These are phyloP conservation scores for Lineus longissimus DNA, from an alignment of 1,140 invertebrate genomes.

Conservation along the genomic window DNA sequence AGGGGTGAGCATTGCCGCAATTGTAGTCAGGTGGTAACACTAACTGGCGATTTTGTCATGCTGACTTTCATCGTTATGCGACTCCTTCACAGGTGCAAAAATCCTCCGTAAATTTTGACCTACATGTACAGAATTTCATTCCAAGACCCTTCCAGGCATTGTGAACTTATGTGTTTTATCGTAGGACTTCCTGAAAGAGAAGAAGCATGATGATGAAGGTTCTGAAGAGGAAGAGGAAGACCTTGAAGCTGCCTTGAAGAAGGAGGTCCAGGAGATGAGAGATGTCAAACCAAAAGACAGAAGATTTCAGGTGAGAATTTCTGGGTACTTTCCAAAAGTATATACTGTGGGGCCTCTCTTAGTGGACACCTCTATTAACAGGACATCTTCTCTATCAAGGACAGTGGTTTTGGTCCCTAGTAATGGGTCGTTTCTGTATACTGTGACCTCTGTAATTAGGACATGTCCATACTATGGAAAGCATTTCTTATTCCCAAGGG, in stretches of 20 bases:
- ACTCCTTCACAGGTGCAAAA: background rate
- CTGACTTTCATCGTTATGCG: background rate
- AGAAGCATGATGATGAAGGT: slow-evolving; percentile 27
- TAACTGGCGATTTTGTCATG: background rate
- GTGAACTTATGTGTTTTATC: too few relatives aligned
- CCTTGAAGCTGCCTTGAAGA: slow-evolving; percentile 56
- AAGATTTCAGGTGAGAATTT: slow-evolving; percentile 51
- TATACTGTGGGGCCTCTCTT: too few relatives aligned
- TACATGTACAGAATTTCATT: too few relatives aligned
- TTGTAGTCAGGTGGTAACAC: background rate
- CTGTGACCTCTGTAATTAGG: too few relatives aligned
- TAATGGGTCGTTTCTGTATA: too few relatives aligned
- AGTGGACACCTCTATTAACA: too few relatives aligned
- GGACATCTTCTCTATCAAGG: too few relatives aligned
- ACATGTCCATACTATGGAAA: too few relatives aligned
- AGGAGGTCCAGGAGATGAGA: slow-evolving; percentile 60
- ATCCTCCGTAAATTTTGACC: background rate
- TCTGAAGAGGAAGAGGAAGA: slow-evolving; percentile 1
- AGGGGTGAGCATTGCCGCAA: slow-evolving; percentile 10
- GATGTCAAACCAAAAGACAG: slow-evolving; percentile 9
- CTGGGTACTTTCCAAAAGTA: background rate
- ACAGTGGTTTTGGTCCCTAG: too few relatives aligned
- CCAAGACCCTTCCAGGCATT: too few relatives aligned
- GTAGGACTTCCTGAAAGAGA: slow-evolving; percentile 12
- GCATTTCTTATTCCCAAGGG: too few relatives aligned